Percentiles rank a stretch among this genome's conserved stretches.
These are phyloP conservation scores for Dynastes hyllus DNA, from an alignment of 2,888 invertebrate species.

Conservation along the genomic window DNA sequence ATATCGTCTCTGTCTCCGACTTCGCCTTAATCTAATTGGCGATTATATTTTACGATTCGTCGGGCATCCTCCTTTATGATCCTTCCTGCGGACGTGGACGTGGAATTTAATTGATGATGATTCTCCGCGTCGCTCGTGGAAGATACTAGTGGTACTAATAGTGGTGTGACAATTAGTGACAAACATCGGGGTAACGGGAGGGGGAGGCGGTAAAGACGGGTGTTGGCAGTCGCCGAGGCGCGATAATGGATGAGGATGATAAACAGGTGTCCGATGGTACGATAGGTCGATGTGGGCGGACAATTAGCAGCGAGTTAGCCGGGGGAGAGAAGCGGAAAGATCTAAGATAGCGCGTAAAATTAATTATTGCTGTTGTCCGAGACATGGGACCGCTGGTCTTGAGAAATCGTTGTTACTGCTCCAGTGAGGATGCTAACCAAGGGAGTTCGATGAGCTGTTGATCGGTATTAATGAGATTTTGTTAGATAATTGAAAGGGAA, in stretches of 20 bases:
- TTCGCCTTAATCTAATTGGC: slow-evolving; percentile 13
- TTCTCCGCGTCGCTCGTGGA: neutral
- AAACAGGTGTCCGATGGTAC: too few relatives aligned
- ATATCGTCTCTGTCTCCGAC: neutral
- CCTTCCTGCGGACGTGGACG: neutral
- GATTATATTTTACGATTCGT: slow-evolving; percentile 25
- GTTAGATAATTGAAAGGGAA: too few relatives aligned
- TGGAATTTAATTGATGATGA: neutral
- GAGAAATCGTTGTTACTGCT: too few relatives aligned
- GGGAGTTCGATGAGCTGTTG: too few relatives aligned
- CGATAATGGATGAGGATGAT: neutral
- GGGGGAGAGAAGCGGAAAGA: too few relatives aligned
- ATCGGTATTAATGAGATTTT: too few relatives aligned
- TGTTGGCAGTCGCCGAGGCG: neutral
- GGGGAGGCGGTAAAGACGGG: neutral
- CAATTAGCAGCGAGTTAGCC: too few relatives aligned
- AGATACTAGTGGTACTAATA: neutral
- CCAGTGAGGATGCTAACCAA: too few relatives aligned
- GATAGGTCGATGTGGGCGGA: too few relatives aligned
- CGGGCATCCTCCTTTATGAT: neutral
- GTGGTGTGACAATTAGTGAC: neutral
- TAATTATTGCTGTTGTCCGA: too few relatives aligned
- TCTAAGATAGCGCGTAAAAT: too few relatives aligned
- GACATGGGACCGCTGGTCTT: too few relatives aligned
- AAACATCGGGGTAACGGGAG: neutral